These are phyloP conservation scores for Esperia sulphurella DNA, from an alignment of 2,888 invertebrate genomes.

Conservation along the genomic window DNA sequence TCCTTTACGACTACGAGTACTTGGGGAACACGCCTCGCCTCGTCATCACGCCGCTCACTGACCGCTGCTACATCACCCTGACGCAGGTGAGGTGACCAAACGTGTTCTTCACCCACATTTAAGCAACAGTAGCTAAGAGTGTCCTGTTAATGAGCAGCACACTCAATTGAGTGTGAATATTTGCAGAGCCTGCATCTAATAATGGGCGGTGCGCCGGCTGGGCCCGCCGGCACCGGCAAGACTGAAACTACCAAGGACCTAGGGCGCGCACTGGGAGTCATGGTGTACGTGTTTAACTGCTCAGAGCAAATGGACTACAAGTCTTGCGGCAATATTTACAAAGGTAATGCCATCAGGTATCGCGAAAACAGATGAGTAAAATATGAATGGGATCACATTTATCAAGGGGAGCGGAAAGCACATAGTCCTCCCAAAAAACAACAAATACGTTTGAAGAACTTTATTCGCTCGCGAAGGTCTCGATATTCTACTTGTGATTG, in stretches of 20 bases:
- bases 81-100: conserved; percentile 82
- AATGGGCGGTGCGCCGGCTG: conserved; percentile 98
- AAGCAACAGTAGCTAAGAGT: background rate
- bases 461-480: too few relatives aligned
- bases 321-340: conserved; percentile 96
- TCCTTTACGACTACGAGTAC: conserved; percentile 95
- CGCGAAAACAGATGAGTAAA: background rate
- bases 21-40: conserved; percentile 95
- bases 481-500: too few relatives aligned
- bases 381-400: too few relatives aligned
- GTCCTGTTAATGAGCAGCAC: background rate
- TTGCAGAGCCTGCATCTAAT: conserved; percentile 89
- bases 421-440: too few relatives aligned
- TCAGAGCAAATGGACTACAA: conserved; percentile 99
- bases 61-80: conserved; percentile 96
- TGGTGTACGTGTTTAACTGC: conserved; percentile 99
- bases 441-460: too few relatives aligned
- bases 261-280: conserved; percentile 94
- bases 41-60: conserved; percentile 96
- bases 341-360: conserved; percentile 79
- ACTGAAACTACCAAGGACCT: conserved; percentile 98
- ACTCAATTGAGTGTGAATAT: background rate
- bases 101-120: background rate
- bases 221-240: conserved; percentile 97
- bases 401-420: too few relatives aligned